Base-by-base conservation (phyloP, 2,888 invertebrate species). In the Yponomeuta sedellus region DNA sequence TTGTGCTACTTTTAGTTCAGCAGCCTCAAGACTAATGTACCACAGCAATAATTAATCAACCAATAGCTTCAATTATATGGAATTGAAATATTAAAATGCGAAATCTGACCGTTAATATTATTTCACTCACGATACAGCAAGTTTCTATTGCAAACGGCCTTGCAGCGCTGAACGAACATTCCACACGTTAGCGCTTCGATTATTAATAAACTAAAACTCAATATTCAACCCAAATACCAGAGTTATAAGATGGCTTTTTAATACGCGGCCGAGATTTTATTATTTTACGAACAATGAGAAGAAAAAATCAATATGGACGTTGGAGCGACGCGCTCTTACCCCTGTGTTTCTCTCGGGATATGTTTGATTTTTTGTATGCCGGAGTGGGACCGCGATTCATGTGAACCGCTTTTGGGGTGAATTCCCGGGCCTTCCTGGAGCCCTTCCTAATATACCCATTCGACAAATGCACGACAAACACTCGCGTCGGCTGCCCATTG, bases 381-480 rank as follows among this genome's bases (percentile, higher is more conserved):
- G 83, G 86, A 89, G 89, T 89, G 88, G 89, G 90, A 89, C 88
- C 83, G 76, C 83, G 85, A 80, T 86, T 88, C 91, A 91, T 91
- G 91, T 88, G 91, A 91, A 91, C 91, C 86, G 89, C 89, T 89
- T 90, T 89, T 89, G 82, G 90, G 91, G 90, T 89, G 85, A 89
- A 90, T 91, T 91, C 91, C 91, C 91, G 91, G 85, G 91, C 90
- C 90, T 88, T 85, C 83, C 79, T 81, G 82, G 85, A 82, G 88
- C 91, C 90, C 90, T 90, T 90, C 82, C 85, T 85, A 88, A 90
- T 89, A 89, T 88, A 86, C 89, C 81, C 84, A 85, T 86, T 88
- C 89, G 90, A 90, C 88, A 91, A 90, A 89, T 89, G 88, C 84
- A 83, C 88, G 88, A 88, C 87, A 89, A 91, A 90, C 88, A 87